Base-by-base conservation (phyloP, 2,797 vertebrate genomes). In the Taenioides sp. region DNA sequence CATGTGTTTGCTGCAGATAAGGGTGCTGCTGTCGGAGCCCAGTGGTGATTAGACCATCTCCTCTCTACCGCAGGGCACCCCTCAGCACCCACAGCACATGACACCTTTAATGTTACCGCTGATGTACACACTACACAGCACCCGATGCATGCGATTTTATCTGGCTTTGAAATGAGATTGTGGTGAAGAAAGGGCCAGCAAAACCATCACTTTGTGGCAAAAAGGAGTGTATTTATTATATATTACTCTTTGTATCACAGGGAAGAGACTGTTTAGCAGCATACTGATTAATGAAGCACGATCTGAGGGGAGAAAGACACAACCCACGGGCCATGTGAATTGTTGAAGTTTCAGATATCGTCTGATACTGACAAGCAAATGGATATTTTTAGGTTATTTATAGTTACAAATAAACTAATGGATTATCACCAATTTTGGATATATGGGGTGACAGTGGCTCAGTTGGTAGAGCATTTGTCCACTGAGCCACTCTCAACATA, bases 11-110 rank as follows among this genome's bases (percentile, higher is more conserved):
- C 34, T 43, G 0, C 72, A 87, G 91, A 89, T 87, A 84, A 88
- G 83, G 54, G 72, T 66, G 85, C 72, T 64, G 62, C 25, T 73
- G 52, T 25, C 37, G 69, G 69, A 50, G 75, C 80, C 78, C 67
- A 78, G 72, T 22, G 27, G 77, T 84, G 79, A 90, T 90, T 85
- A 90, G 80, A 89, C 73, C 76, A 77, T 81, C 74, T 84, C 68
- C 85, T 73, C 73, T 79, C 80, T 80, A 79, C 83, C 50, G 80
- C 75, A 74, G 76, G 86, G 71, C 70, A 60, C 55, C 75, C 65
- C 70, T 77, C 72, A 74, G 74, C 79, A 82, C 85, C 76, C 78
- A 40, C 73, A 74, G 82, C 78, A 61, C 69, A 28, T 50, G 74
- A 77, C 76, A 70, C 68, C 74, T 78, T 67, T 80, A 79, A 85